Evolutionary conservation across 2,888 invertebrate species (phyloP).

Genomic region (Lutraria lutraria): DNA sequence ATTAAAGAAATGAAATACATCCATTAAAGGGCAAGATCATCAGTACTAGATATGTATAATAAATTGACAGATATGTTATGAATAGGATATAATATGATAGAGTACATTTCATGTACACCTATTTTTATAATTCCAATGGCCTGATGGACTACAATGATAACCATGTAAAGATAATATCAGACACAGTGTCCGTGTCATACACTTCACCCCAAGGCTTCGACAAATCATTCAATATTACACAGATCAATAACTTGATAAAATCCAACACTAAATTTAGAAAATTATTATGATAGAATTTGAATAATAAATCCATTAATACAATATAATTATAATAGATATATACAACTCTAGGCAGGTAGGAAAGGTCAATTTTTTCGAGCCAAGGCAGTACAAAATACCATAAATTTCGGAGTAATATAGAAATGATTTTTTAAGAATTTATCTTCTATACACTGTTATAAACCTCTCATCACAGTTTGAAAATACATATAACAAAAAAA

Average conservation of each 20-base stretch:
- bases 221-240: conserved; percentile 1
- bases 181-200: conserved; percentile 6
- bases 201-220: conserved; percentile 4
- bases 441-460: too few species aligned
- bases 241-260: neutral
- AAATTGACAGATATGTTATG: neutral
- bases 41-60: neutral
- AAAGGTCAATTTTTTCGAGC: neutral
- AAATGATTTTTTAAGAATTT: too few species aligned
- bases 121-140: conserved; percentile 6
- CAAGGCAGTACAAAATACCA: too few species aligned
- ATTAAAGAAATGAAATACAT: too few species aligned
- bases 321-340: neutral
- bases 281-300: neutral
- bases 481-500: too few species aligned
- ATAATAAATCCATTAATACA: conserved; percentile 11
- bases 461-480: too few species aligned
- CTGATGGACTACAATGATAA: conserved; percentile 27
- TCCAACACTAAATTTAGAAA: neutral
- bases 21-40: neutral
- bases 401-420: too few species aligned
- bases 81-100: neutral
- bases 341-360: neutral
- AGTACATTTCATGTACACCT: neutral
- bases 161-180: neutral